Base-by-base conservation (phyloP, 2,888 invertebrate genomes). In the Sinelater perroti region DNA sequence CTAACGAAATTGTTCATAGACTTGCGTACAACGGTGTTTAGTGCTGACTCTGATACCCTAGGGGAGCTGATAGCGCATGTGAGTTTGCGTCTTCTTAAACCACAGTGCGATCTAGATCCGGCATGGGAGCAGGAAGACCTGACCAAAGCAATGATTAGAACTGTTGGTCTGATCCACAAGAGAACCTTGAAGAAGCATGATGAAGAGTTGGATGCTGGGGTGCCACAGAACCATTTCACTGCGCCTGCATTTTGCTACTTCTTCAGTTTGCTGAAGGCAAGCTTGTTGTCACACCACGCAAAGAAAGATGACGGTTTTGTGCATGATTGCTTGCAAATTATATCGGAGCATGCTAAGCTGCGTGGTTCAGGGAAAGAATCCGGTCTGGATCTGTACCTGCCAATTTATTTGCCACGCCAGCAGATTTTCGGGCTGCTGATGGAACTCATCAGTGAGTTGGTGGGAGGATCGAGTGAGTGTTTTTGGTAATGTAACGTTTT, bases 161-260 rank as follows among this genome's bases (percentile, higher is more conserved):
- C 87, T 13, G 80, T 95, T 30, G 78, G 78, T 65, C 76, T 81
- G 61, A 76, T 88, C 46, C 83, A 85, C 76, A 77, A 76, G 18
- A 78, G 74, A 55, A 86, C 85, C 0, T 80, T 81, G 8, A 70
- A 66, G 35, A 75, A 72, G 57, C 71, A 70, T 13, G 67, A 66
- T 36, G 66, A 65, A 35, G 64, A 71, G n/a, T 50, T 63, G 4
- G 61, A 64, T 6, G 57, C 65, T 3, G 63, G 65, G 1, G 56
- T 66, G 1, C 51, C 53, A 2, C 53, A 69, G 61, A 75, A 73
- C 65, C 76, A 80, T 67, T 83, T 90, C 66, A 83, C 84, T 1
- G 88, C 89, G 0, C 88, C 93, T 1, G 88, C 89, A 0, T 93
- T 95, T 79, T 89, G 90, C 68, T 96, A 91, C 72, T 82, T 86